These are phyloP conservation scores for Rhinogobius similis DNA, from an alignment of 2,113 vertebrate species.

Conservation along the genomic window DNA sequence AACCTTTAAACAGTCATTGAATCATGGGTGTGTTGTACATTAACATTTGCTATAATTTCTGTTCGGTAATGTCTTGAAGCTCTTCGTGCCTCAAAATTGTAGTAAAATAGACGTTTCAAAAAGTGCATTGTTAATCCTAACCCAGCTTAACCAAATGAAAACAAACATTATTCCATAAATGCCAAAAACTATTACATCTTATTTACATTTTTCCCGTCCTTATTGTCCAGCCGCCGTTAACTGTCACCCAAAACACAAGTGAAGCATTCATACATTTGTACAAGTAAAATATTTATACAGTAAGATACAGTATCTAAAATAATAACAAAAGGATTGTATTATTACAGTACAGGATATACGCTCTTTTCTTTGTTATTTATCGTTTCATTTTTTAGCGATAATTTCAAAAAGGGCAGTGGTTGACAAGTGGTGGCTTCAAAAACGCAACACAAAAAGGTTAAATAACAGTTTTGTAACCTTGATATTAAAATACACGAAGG, in stretches of 20 bases:
- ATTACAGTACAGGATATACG: constrained; percentile 67
- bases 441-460: too few species aligned
- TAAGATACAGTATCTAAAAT: constrained; percentile 72
- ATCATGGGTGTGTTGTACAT: constrained; percentile 25
- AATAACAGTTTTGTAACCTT: neutral
- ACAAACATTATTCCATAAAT: constrained; percentile 39
- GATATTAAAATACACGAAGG: neutral
- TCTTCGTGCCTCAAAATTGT: constrained; percentile 58
- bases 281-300: constrained; percentile 69
- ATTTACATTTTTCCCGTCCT: constrained; percentile 68
- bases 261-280: constrained; percentile 70
- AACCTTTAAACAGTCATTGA: constrained; percentile 45
- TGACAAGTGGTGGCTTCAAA: neutral
- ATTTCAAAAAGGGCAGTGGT: constrained; percentile 10
- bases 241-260: constrained; percentile 37
- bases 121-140: constrained; percentile 65
- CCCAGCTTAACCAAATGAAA: constrained; percentile 24
- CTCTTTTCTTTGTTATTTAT: constrained; percentile 56
- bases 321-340: constrained; percentile 67
- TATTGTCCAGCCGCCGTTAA: constrained; percentile 32
- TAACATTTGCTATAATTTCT: neutral
- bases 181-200: constrained; percentile 51
- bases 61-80: constrained; percentile 36
- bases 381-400: constrained; percentile 27
- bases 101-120: constrained; percentile 71